Conservation (phyloP, 2,888 invertebrate species). For the Prionchulus punctatus region DNA sequence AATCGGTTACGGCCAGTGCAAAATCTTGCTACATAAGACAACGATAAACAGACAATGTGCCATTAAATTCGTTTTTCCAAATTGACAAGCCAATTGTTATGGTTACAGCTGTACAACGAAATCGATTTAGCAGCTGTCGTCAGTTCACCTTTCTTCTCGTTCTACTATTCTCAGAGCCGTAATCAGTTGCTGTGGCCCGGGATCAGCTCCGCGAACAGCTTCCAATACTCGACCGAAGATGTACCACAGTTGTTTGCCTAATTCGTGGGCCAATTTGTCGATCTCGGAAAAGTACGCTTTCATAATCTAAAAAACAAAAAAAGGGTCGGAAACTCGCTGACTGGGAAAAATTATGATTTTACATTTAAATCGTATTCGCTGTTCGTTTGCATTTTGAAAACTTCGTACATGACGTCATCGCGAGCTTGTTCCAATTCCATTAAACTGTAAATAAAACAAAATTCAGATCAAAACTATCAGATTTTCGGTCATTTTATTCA, state of each 20-base stretch:
- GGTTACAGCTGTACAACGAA: no score
- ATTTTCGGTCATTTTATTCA: neutral
- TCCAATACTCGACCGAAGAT: slow-evolving; percentile 75
- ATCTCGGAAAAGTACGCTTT: slow-evolving; percentile 93
- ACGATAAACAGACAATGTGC: neutral
- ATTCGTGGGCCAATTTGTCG: slow-evolving; percentile 63
- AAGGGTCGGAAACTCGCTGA: neutral
- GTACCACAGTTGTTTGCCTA: slow-evolving; percentile 78
- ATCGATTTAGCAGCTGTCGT: no score
- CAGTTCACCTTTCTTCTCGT: slow-evolving; percentile 63
- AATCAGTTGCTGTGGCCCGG: slow-evolving; percentile 51
- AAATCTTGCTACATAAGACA: neutral
- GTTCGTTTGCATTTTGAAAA: slow-evolving; percentile 80
- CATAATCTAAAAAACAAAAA: slow-evolving; percentile 45
- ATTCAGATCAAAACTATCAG: neutral
- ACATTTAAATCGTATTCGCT: slow-evolving; percentile 22
- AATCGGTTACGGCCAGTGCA: no score
- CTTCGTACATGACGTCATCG: slow-evolving; percentile 80
- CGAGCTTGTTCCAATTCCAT: slow-evolving; percentile 88
- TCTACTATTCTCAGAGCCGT: slow-evolving; percentile 89
- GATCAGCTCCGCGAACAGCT: slow-evolving; percentile 71
- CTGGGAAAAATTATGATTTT: slow-evolving; percentile 10
- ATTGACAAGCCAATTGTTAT: no score
- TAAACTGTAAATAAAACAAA: slow-evolving; percentile 46
- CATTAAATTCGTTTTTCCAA: no score